These are phyloP conservation scores for Paragorgia papillata DNA, from an alignment of 92 coral and sea anemone species.

Conservation along the genomic window DNA sequence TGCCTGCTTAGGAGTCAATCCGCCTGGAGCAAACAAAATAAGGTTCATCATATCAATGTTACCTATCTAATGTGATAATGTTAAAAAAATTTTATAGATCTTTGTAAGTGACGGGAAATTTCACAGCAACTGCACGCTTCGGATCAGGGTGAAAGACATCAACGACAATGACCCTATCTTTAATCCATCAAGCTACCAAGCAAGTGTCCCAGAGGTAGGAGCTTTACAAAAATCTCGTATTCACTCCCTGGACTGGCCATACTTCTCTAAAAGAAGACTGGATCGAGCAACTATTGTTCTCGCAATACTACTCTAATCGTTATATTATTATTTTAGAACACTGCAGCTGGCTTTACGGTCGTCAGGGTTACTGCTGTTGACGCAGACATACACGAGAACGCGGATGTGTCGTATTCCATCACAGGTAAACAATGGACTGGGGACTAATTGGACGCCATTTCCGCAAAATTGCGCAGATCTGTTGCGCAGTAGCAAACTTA, in stretches of 20 bases:
- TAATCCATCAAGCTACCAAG: conserved; percentile 68
- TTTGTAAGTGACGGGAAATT: conserved; percentile 74
- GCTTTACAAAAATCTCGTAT: not conserved
- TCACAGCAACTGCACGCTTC: conserved; percentile 60
- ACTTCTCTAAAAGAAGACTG: not conserved
- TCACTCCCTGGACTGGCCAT: not conserved
- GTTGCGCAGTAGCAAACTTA: too few relatives aligned
- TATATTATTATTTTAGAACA: conserved; percentile 55
- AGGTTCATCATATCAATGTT: too few relatives aligned
- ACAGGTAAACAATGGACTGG: too few relatives aligned
- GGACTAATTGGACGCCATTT: too few relatives aligned
- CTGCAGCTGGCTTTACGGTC: conserved; percentile 76
- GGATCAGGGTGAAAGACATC: conserved; percentile 73
- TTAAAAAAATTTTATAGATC: too few relatives aligned
- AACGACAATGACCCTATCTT: conserved; percentile 87
- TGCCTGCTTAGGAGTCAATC: too few relatives aligned
- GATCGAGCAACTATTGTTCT: too few relatives aligned
- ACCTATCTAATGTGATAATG: too few relatives aligned
- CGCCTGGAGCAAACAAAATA: too few relatives aligned
- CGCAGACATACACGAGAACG: conserved; percentile 80
- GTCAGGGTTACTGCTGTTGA: conserved; percentile 81
- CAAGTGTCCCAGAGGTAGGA: conserved; percentile 77
- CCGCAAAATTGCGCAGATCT: too few relatives aligned
- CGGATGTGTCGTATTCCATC: conserved; percentile 71
- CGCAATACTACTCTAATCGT: too few relatives aligned